Conservation (phyloP, 2,888 invertebrate species). For the Buathra laborator region DNA sequence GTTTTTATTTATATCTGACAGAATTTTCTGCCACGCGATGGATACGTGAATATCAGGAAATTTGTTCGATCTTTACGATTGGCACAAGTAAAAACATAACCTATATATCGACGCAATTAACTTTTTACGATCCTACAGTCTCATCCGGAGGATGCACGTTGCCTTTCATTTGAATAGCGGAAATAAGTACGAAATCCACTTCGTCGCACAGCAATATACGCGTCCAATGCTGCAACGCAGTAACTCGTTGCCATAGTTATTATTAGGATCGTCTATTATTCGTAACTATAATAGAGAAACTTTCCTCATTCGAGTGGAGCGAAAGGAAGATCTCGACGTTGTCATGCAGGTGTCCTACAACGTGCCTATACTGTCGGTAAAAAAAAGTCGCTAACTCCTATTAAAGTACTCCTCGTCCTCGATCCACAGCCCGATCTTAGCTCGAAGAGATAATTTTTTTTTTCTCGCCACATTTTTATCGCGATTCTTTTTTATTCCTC, state of each 20-base stretch:
- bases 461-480: background rate
- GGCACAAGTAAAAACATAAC: background rate
- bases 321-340: conserved; percentile 16
- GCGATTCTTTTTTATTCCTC: conserved; percentile 7
- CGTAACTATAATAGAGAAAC: conserved; percentile 55
- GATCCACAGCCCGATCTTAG: background rate
- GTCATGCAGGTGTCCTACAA: conserved; percentile 9
- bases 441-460: background rate
- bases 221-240: background rate
- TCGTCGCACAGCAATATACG: background rate
- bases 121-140: background rate
- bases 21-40: too few relatives aligned
- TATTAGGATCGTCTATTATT: conserved; percentile 49
- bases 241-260: conserved; percentile 55
- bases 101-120: background rate
- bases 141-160: background rate
- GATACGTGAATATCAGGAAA: too few relatives aligned
- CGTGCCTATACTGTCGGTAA: background rate
- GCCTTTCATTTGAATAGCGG: background rate
- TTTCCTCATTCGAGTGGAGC: conserved; percentile 50
- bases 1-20: too few relatives aligned
- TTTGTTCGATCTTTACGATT: background rate
- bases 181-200: background rate
- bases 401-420: background rate
- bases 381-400: background rate